Evolutionary conservation across 2,797 vertebrate genomes (phyloP), one percentile per base, ranked within the genome.

Genomic region (Oophaga sylvatica): DNA sequence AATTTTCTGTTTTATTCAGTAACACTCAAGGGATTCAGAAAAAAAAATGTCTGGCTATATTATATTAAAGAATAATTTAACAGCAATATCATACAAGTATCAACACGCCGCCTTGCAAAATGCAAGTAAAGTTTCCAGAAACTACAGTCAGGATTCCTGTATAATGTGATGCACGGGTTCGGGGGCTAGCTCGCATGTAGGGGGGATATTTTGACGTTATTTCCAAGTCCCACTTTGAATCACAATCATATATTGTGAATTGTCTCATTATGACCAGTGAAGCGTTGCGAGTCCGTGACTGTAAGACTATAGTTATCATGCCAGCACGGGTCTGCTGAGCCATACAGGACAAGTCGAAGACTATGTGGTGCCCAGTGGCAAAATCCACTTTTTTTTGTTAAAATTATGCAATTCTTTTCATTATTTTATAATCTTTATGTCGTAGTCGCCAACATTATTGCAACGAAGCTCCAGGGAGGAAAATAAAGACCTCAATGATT

Each of bases 61-160:
- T 84, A 84, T 84, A 84, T 84, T 84, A 84, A 77, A 84, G 83
- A 84, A 84, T 84, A 84, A 84, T 84, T 84, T 76, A 84, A 77
- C 83, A 84, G 71, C 83, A 65, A 84, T 84, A 84, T 84, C 83
- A 76, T 84, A 84, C 71, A 77, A 84, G 83, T 84, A 84, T 84
- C 83, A 84, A 84, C 83, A 84, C 63, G 83, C 82, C 62, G 53
- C 53, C 67, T 60, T n/a, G 56, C 68, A 41, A 59, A 84, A 76
- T 84, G 57, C 71, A 76, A 71, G 53, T 59, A 77, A 77, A 62
- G 83, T 84, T 63, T 45, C 83, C 71, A 45, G 71, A 41, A 65
- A 84, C 83, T 22, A 65, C 70, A 63, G 35, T 84, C 57, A 8
- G 35, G 41, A 77, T 53, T 75, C 45, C 53, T 17, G 35, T 53